These are phyloP conservation scores for Drosophila paramelanica DNA, from an alignment of 2,888 invertebrate species.

Conservation along the genomic window DNA sequence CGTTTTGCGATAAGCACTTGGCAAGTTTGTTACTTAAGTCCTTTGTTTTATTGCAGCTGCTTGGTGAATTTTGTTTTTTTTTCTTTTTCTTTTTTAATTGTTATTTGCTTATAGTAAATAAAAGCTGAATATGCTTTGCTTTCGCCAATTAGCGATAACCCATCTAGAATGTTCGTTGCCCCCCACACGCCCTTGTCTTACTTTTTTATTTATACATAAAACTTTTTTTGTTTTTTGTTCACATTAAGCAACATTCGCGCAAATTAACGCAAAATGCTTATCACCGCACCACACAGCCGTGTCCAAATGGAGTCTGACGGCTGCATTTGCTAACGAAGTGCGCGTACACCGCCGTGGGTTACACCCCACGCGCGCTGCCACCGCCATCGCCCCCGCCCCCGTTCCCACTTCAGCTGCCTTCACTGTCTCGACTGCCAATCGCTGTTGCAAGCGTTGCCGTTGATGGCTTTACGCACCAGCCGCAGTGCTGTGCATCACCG, in stretches of 20 bases:
- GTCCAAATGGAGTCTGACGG: conserved; percentile 20
- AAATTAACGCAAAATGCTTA: conserved; percentile 76
- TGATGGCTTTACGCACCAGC: conserved; percentile 78
- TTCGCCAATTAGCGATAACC: conserved; percentile 76
- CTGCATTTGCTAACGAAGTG: conserved; percentile 65
- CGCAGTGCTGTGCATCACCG: conserved; percentile 9
- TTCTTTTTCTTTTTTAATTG: conserved; percentile 51
- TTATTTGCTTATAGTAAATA: conserved; percentile 62
- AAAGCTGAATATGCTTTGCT: conserved; percentile 36
- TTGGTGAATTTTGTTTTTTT: conserved; percentile 1
- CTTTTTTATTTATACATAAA: neutral
- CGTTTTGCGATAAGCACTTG: conserved; percentile 27
- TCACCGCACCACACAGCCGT: conserved; percentile 29
- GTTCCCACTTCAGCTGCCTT: conserved; percentile 1
- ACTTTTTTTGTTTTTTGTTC: conserved; percentile 22
- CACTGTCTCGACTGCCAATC: conserved; percentile 23
- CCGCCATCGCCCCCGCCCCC: conserved; percentile 34
- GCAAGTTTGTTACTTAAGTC: conserved; percentile 48
- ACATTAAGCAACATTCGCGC: conserved; percentile 76
- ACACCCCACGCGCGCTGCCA: conserved; percentile 62
- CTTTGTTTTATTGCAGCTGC: conserved; percentile 19
- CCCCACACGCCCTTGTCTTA: neutral
- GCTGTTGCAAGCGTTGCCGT: conserved; percentile 70
- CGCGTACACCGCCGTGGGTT: conserved; percentile 71
- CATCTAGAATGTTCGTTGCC: conserved; percentile 52